Evolutionary conservation across 2,888 invertebrate species (phyloP).

Genomic region (Cryptosula pallasiana): DNA sequence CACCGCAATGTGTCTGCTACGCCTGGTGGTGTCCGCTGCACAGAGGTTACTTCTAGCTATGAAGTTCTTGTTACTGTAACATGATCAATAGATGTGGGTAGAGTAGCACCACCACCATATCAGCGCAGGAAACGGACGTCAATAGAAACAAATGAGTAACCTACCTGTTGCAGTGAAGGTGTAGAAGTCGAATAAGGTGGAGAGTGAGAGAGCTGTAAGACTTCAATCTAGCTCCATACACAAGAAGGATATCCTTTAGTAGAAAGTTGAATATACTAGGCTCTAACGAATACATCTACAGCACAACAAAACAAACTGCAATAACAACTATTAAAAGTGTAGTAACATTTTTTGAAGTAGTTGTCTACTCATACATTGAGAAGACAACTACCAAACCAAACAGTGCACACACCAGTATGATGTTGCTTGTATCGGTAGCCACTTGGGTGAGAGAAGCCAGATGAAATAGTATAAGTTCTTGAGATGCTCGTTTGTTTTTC

Average conservation of each 20-base stretch:
- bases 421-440: constrained; percentile 12
- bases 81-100: no score
- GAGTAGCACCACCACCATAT: background rate
- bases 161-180: constrained; percentile 17
- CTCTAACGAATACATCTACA: constrained; percentile 10
- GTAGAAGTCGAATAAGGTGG: background rate
- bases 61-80: constrained; percentile 14
- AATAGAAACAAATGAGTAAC: background rate
- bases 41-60: constrained; percentile 13
- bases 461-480: background rate
- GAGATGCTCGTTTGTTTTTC: background rate
- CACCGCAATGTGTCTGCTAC: background rate
- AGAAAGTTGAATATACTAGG: constrained; percentile 13
- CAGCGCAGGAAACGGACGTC: background rate
- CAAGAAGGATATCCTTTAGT: background rate
- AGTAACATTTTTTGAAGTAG: no score
- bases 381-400: no score
- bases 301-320: no score
- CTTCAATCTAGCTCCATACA: background rate
- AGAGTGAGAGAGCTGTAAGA: background rate
- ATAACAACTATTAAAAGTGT: no score
- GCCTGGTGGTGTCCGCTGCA: background rate
- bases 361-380: no score
- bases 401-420: background rate
- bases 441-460: background rate